These are phyloP conservation scores for Meganola albula DNA, from an alignment of 2,888 invertebrate species.

Conservation along the genomic window DNA sequence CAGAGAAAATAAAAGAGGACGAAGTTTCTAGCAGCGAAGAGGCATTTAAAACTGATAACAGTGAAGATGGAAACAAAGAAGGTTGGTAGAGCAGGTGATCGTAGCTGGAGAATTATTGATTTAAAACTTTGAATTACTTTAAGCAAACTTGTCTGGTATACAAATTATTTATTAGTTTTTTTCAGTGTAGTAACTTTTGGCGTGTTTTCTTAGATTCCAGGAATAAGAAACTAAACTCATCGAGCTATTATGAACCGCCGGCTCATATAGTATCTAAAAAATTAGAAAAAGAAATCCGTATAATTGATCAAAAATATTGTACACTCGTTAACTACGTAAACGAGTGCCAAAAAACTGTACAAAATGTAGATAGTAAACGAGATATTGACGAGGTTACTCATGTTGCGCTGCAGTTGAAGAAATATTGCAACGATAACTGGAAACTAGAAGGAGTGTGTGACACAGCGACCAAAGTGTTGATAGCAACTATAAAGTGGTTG, in stretches of 20 bases:
- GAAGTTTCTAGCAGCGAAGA: constrained; percentile 88
- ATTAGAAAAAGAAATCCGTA: constrained; percentile 21
- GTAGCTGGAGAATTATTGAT: too few species aligned
- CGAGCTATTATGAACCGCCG: constrained; percentile 45
- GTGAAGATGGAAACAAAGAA: constrained; percentile 26
- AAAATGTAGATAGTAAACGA: constrained; percentile 27
- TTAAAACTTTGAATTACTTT: too few species aligned
- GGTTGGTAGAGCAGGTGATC: too few species aligned
- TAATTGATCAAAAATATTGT: constrained; percentile 17
- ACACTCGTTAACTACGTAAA: constrained; percentile 25
- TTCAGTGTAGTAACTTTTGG: too few species aligned
- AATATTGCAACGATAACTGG: constrained; percentile 37
- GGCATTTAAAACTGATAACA: constrained; percentile 53
- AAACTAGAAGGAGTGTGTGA: constrained; percentile 74
- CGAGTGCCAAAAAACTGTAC: constrained; percentile 27
- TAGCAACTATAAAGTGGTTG: constrained; percentile 88
- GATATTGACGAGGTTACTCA: constrained; percentile 19
- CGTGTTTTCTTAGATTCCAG: constrained; percentile 29
- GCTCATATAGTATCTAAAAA: constrained; percentile 44
- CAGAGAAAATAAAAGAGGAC: constrained; percentile 79
- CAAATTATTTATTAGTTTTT: too few species aligned
- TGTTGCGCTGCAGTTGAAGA: constrained; percentile 23
- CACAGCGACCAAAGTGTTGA: constrained; percentile 85
- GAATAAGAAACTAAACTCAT: constrained; percentile 25
- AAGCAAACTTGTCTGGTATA: too few species aligned